Conservation (phyloP, 2,797 vertebrate genomes). For the Lophius americanus region DNA sequence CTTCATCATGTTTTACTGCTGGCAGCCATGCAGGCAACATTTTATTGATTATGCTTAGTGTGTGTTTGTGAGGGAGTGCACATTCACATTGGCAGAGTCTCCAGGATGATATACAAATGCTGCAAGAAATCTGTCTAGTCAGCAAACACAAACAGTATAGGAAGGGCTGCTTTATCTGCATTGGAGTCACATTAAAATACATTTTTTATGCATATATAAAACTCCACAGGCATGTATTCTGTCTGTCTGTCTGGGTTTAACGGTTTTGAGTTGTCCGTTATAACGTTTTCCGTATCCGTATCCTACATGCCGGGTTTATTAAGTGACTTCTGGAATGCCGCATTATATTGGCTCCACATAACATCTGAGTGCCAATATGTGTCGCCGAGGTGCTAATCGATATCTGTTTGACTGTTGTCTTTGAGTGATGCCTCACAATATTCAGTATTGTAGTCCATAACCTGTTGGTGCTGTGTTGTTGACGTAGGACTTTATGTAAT, state of each 20-base stretch:
- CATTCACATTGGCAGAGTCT: not conserved
- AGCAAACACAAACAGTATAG: conserved; percentile 28
- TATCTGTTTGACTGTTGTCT: not conserved
- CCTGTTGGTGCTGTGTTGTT: conserved; percentile 1
- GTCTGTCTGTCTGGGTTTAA: not conserved
- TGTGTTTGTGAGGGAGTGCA: not conserved
- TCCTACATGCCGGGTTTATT: conserved; percentile 11
- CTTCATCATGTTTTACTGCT: conserved; percentile 50
- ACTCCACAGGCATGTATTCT: not conserved
- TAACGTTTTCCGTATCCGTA: not conserved
- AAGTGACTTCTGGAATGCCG: not conserved
- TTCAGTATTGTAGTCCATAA: not conserved
- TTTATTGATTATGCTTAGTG: conserved; percentile 44
- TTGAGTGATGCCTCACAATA: conserved; percentile 1
- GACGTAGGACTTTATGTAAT: conserved; percentile 24
- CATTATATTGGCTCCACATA: conserved; percentile 17
- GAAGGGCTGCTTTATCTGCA: conserved; percentile 27
- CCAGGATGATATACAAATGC: conserved; percentile 19
- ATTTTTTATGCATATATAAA: conserved; percentile 10
- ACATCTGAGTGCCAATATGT: not conserved
- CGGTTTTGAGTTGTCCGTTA: not conserved
- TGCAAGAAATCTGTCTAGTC: conserved; percentile 47
- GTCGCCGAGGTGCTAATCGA: conserved; percentile 16
- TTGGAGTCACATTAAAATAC: conserved; percentile 6
- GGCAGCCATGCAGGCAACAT: conserved; percentile 19